Evolutionary conservation across 2,797 vertebrate genomes (phyloP).

Genomic region (Peromyscus eremicus): DNA sequence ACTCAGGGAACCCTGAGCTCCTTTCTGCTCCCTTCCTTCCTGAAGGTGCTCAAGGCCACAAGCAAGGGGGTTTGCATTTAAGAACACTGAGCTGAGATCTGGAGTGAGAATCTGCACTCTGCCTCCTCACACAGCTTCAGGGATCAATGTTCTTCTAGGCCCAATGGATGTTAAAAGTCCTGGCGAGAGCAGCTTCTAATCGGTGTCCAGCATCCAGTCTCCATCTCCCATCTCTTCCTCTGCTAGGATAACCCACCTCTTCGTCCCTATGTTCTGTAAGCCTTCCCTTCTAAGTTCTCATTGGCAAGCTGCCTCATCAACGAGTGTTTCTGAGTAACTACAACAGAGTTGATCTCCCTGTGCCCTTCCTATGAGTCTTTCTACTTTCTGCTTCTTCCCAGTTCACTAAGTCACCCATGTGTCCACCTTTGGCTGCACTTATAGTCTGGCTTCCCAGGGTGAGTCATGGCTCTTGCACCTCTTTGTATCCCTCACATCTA

Average conservation of each 20-base stretch:
- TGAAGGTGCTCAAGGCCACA: not conserved
- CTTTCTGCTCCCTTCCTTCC: not conserved
- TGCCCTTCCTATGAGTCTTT: not conserved
- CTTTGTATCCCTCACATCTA: not conserved
- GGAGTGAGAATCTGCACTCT: not conserved
- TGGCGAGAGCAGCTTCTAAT: not conserved
- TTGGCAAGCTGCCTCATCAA: not conserved
- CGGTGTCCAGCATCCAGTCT: not conserved
- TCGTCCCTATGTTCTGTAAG: not conserved
- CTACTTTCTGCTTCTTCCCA: not conserved
- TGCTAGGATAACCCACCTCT: not conserved
- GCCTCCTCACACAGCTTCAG: not conserved
- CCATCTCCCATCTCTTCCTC: not conserved
- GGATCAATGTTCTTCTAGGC: not conserved
- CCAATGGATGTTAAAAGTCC: too few relatives aligned
- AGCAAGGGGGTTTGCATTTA: not conserved
- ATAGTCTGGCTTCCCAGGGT: not conserved
- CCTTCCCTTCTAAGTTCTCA: not conserved
- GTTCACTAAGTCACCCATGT: not conserved
- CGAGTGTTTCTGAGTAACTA: not conserved
- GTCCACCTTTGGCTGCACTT: not conserved
- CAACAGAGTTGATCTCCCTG: not conserved
- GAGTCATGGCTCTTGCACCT: not conserved
- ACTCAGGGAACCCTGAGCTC: not conserved
- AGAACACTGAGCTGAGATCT: not conserved